Percentiles rank a stretch among this genome's conserved stretches.
Conservation (phyloP, 2,113 vertebrate species). For the Elachura formosa region DNA sequence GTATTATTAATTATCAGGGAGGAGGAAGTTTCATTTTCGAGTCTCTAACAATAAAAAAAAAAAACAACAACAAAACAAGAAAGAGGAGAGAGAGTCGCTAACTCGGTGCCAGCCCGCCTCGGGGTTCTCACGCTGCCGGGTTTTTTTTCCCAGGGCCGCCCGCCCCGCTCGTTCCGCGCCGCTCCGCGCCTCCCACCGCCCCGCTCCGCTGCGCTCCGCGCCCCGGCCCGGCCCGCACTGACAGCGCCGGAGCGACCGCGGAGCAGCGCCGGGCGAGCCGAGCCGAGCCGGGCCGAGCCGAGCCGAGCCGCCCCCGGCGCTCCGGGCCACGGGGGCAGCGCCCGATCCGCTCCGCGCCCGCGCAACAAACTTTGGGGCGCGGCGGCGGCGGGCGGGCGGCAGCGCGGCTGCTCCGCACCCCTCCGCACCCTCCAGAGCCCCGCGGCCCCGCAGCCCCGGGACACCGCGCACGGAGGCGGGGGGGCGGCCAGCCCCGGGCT, state of each 20-base stretch:
- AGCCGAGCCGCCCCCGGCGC: too few species aligned
- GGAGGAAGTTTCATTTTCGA: slow-evolving; percentile 66
- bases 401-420: too few species aligned
- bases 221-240: neutral
- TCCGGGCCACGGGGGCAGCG: too few species aligned
- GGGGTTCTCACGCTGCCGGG: slow-evolving; percentile 39
- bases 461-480: neutral
- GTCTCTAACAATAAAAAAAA: neutral
- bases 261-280: too few species aligned
- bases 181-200: neutral
- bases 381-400: too few species aligned
- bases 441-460: too few species aligned
- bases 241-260: neutral
- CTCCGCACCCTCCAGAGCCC: too few species aligned
- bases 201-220: neutral
- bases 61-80: neutral
- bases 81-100: neutral
- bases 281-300: too few species aligned
- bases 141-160: slow-evolving; percentile 7
- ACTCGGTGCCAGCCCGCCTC: neutral
- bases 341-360: too few species aligned
- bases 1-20: slow-evolving; percentile 27
- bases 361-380: too few species aligned
- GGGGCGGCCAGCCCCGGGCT: neutral
- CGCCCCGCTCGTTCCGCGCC: neutral